A percentile compares a stretch with the other conserved stretches of the same genome.
These are phyloP conservation scores for Chymomyza costata DNA, from an alignment of 1,140 invertebrate genomes.

Conservation along the genomic window DNA sequence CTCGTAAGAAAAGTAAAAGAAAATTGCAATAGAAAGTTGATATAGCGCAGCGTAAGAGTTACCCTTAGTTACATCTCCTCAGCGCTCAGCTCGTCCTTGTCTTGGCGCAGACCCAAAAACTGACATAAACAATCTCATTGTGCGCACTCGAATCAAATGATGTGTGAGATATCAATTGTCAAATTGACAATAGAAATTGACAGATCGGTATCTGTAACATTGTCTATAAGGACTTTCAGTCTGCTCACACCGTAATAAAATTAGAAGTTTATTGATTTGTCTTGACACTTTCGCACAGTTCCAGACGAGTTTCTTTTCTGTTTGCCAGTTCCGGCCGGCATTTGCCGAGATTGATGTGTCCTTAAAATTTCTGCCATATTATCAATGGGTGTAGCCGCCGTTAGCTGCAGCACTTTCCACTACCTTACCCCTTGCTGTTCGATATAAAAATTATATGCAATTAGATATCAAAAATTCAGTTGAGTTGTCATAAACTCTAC, in stretches of 20 bases:
- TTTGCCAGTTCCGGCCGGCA: slow-evolving; percentile 6
- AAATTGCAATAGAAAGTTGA: too few relatives aligned
- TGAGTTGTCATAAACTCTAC: slow-evolving; percentile 45
- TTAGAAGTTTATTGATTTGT: slow-evolving; percentile 75
- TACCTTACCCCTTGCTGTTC: slow-evolving; percentile 59
- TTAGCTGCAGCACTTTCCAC: background rate
- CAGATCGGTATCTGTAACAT: slow-evolving; percentile 56
- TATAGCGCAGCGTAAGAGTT: too few relatives aligned
- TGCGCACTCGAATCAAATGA: slow-evolving; percentile 54
- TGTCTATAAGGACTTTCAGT: background rate
- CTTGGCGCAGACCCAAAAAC: too few relatives aligned
- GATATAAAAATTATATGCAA: slow-evolving; percentile 68
- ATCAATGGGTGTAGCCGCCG: slow-evolving; percentile 57
- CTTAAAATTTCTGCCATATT: slow-evolving; percentile 27
- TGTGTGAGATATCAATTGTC: slow-evolving; percentile 72
- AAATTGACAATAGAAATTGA: slow-evolving; percentile 73
- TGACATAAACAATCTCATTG: slow-evolving; percentile 3
- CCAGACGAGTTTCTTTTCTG: background rate
- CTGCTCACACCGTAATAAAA: slow-evolving; percentile 61
- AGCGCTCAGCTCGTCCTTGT: too few relatives aligned
- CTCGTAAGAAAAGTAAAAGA: too few relatives aligned
- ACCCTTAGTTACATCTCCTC: too few relatives aligned
- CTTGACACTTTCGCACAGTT: slow-evolving; percentile 61
- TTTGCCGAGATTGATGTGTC: slow-evolving; percentile 42
- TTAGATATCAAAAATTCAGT: slow-evolving; percentile 35